phyloP scores from a whole-genome alignment of 2,113 vertebrate species.

The Dicaeum eximium region DNA sequence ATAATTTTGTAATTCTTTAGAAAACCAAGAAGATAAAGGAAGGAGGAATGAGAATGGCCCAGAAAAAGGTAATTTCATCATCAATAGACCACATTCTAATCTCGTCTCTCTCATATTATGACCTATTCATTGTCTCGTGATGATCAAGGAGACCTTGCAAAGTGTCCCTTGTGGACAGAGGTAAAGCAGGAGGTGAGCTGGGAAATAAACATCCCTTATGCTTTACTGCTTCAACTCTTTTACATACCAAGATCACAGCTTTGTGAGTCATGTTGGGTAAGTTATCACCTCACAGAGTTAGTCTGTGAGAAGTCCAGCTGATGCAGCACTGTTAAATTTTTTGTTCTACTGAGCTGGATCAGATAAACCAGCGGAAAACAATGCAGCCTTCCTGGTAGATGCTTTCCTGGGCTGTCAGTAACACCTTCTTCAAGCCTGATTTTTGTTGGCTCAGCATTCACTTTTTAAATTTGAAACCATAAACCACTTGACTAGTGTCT shows the following conservation, averaged over 20 bases:
- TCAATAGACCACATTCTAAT: not conserved
- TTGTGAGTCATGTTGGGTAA: not conserved
- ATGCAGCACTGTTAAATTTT: not conserved
- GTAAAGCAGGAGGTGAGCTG: not conserved
- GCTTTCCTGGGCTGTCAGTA: not conserved
- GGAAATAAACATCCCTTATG: not conserved
- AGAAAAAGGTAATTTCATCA: conserved; percentile 74
- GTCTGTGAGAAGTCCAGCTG: not conserved
- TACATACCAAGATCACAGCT: not conserved
- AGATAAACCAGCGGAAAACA: not conserved
- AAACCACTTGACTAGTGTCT: not conserved
- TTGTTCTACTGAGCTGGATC: not conserved
- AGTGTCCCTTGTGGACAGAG: not conserved
- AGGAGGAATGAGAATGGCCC: conserved; percentile 65
- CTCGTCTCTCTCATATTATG: not conserved
- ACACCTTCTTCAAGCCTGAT: not conserved
- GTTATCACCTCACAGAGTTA: not conserved
- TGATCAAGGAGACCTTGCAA: not conserved
- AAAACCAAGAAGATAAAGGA: conserved; percentile 71
- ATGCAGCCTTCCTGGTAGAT: not conserved
- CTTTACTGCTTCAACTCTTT: not conserved
- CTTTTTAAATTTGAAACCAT: not conserved
- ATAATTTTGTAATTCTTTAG: conserved; percentile 51
- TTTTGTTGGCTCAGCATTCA: not conserved
- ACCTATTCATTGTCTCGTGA: not conserved